phyloP scores from a whole-genome alignment of 2,113 vertebrate species.

The Haplochromis vanheusdeni region DNA sequence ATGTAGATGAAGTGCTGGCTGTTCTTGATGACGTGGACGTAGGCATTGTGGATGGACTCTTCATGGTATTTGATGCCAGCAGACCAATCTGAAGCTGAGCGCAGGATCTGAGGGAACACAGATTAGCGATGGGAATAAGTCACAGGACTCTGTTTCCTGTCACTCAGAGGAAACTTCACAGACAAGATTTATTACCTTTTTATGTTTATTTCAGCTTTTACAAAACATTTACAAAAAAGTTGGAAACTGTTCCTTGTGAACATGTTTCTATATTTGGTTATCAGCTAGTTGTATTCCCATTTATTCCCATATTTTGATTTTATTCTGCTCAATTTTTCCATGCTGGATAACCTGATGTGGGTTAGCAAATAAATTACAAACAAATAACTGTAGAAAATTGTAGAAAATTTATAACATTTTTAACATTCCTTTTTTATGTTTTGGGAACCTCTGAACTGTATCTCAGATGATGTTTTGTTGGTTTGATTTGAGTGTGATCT shows the following conservation, averaged over 20 bases:
- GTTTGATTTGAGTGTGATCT: neutral
- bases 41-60: slow-evolving; percentile 92
- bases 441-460: neutral
- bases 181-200: accelerated
- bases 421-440: neutral
- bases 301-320: neutral
- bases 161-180: neutral
- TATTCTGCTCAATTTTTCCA: neutral
- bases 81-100: slow-evolving; percentile 92
- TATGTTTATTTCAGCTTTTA: neutral
- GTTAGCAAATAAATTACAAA: neutral
- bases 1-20: slow-evolving; percentile 95
- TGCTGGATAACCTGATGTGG: neutral
- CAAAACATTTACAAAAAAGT: neutral
- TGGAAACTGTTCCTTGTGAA: neutral
- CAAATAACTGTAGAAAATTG: neutral
- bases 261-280: neutral
- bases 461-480: accelerated
- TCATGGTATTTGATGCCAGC: slow-evolving; percentile 94
- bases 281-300: accelerated
- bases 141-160: neutral
- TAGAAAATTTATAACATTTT: accelerated
- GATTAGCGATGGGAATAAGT: accelerated
- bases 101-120: slow-evolving; percentile 74
- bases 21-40: slow-evolving; percentile 76